Evolutionary conservation across 2,113 vertebrate genomes (phyloP).

Genomic region (Pogonocichla stellata): DNA sequence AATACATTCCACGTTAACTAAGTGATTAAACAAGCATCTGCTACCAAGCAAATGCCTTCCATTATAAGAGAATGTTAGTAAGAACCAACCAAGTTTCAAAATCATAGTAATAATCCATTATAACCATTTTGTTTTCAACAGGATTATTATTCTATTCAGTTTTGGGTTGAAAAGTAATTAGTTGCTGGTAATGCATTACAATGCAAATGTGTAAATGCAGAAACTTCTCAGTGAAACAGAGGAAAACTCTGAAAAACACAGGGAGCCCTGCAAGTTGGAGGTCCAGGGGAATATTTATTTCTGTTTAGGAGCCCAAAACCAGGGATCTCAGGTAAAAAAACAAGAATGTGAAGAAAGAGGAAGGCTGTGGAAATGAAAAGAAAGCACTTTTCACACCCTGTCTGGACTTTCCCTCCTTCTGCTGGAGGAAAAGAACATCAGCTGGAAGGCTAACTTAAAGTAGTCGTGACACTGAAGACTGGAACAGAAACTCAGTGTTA

Average conservation of each 20-base stretch:
- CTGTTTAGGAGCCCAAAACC: background rate
- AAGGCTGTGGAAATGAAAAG: background rate
- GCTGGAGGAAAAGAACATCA: background rate
- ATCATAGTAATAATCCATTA: background rate
- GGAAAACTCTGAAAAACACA: background rate
- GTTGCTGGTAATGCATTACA: background rate
- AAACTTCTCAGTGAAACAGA: background rate
- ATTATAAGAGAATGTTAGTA: background rate
- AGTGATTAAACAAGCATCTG: conserved; percentile 33
- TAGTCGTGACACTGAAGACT: background rate
- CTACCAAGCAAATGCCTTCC: conserved; percentile 4
- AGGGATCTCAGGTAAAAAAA: background rate
- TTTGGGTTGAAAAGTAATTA: background rate
- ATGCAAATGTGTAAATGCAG: background rate
- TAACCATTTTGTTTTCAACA: background rate
- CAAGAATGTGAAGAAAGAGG: background rate
- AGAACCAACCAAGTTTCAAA: background rate
- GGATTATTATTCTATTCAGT: background rate
- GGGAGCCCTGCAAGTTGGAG: background rate
- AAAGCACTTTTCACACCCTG: background rate
- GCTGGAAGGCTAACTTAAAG: background rate
- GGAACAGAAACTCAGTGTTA: background rate
- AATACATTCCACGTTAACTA: conserved; percentile 34
- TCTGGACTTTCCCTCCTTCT: background rate
- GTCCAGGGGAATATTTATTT: background rate